Evolutionary conservation across 2,888 invertebrate genomes (phyloP), one percentile per base, ranked within the genome.

Genomic region (Cartodere bifasciata): DNA sequence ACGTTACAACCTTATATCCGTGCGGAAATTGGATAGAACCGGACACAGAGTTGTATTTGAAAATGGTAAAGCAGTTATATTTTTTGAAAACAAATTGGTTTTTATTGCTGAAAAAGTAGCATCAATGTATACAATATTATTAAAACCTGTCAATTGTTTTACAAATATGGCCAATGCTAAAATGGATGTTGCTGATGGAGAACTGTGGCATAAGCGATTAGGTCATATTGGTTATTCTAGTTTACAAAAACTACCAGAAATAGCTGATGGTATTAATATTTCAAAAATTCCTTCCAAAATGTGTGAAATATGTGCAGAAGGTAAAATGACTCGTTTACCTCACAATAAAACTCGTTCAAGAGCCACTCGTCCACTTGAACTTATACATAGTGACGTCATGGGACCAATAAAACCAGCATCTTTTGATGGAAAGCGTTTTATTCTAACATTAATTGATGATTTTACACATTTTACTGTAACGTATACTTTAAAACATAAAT

Each of bases 281-380:
- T 15, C 11, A 32, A 28, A 10, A 11, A 17, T 16, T 16, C 7
- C 16, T 13, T 36, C 46, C 43, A 39, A 47, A 16, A 36, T 53
- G 34, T 56, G 53, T 42, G 53, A 50, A 30, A 39, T 49, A 12
- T 55, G 52, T 41, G 47, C 52, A 36, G 38, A 46, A 35, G 49
- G 50, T n/a, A 29, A 35, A 30, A 10, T 50, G 52, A 31, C 38
- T 50, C 6, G 42, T 45, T 15, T 3, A 31, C 15, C 25, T 12
- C 17, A 21, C 7, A 48, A 41, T 40, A 39, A 10, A 49, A n/a
- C n/a, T n/a, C n/a, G n/a, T n/a, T n/a, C n/a, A n/a, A n/a, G n/a
- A 38, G 38, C 50, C 4, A 34, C 26, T 16, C 34, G 49, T 36
- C 48, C 52, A 14, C 37, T 55, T 21, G 47, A 46, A 13, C 38